These are phyloP conservation scores for Rhombomys opimus DNA, from an alignment of 2,113 vertebrate species.

Conservation along the genomic window DNA sequence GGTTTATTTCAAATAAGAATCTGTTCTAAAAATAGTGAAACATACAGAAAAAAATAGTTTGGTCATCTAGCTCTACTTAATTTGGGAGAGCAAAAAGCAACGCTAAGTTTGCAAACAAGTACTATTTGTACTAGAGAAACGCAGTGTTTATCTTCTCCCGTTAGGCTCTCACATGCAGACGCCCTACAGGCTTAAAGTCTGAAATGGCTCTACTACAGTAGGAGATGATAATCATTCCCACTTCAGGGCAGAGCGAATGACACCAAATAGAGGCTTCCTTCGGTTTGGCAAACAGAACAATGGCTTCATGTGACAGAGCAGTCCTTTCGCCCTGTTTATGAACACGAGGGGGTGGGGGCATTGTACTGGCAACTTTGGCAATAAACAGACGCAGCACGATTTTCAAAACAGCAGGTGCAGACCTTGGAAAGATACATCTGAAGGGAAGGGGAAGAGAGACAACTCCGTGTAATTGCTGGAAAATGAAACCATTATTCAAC, in stretches of 20 bases:
- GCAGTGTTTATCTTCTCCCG: not conserved
- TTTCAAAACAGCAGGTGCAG: slow-evolving; percentile 46
- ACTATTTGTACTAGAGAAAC: not conserved
- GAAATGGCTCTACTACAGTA: not conserved
- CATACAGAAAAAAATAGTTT: not conserved
- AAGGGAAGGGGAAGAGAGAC: not conserved
- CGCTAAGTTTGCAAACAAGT: slow-evolving; percentile 21
- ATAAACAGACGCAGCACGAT: not conserved
- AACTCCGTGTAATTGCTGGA: slow-evolving; percentile 61
- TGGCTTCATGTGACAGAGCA: not conserved
- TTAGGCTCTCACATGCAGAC: not conserved
- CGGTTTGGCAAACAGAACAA: slow-evolving; percentile 26
- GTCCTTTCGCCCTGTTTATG: not conserved
- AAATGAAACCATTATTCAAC: slow-evolving; percentile 69
- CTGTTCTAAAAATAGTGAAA: slow-evolving; percentile 48
- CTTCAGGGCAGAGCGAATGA: slow-evolving; percentile 23
- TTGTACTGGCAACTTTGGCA: not conserved
- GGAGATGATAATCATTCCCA: not conserved
- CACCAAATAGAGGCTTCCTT: slow-evolving; percentile 40
- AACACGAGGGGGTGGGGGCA: not conserved
- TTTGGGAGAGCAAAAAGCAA: slow-evolving; percentile 14
- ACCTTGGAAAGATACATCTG: slow-evolving; percentile 1
- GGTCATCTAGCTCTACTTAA: slow-evolving; percentile 25
- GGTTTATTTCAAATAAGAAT: slow-evolving; percentile 50
- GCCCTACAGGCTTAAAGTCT: not conserved